A percentile compares a stretch with the other conserved stretches of the same genome.
These are phyloP conservation scores for Microctonus brassicae DNA, from an alignment of 2,888 invertebrate genomes.

Conservation along the genomic window DNA sequence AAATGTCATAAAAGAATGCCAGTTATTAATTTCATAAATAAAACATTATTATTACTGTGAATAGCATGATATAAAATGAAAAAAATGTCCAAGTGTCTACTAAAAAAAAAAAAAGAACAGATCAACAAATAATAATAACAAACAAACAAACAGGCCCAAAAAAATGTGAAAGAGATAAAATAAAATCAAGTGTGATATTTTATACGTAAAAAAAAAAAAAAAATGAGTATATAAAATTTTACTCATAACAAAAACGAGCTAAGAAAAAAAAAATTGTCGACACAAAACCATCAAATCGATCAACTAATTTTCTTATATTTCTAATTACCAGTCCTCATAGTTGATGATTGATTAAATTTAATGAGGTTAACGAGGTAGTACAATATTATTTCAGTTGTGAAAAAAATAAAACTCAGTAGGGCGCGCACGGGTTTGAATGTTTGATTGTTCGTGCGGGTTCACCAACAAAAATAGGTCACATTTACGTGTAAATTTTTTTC, in stretches of 20 bases:
- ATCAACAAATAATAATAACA: background rate
- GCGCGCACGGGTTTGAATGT: background rate
- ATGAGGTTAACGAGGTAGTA: background rate
- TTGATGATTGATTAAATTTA: slow-evolving; percentile 8
- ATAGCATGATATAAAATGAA: slow-evolving; percentile 53
- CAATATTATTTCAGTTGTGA: background rate
- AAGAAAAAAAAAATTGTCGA: slow-evolving; percentile 6
- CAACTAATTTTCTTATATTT: slow-evolving; percentile 20
- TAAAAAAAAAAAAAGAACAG: slow-evolving; percentile 38
- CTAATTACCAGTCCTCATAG: slow-evolving; percentile 10
- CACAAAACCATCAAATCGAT: slow-evolving; percentile 7
- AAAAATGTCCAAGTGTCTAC: slow-evolving; percentile 45
- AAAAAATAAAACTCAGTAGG: background rate
- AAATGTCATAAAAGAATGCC: slow-evolving; percentile 80
- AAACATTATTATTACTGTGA: slow-evolving; percentile 54
- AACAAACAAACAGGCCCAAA: slow-evolving; percentile 18
- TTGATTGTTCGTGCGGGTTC: background rate
- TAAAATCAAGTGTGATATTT: slow-evolving; percentile 63
- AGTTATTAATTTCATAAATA: slow-evolving; percentile 41
- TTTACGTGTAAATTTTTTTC: background rate
- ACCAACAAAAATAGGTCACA: background rate
- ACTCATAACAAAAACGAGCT: slow-evolving; percentile 4
- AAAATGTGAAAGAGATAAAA: slow-evolving; percentile 36
- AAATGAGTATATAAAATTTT: background rate
- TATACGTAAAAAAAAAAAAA: slow-evolving; percentile 45